Conservation (phyloP, 2,113 vertebrate genomes). For the Mesoclemmys tuberculata region DNA sequence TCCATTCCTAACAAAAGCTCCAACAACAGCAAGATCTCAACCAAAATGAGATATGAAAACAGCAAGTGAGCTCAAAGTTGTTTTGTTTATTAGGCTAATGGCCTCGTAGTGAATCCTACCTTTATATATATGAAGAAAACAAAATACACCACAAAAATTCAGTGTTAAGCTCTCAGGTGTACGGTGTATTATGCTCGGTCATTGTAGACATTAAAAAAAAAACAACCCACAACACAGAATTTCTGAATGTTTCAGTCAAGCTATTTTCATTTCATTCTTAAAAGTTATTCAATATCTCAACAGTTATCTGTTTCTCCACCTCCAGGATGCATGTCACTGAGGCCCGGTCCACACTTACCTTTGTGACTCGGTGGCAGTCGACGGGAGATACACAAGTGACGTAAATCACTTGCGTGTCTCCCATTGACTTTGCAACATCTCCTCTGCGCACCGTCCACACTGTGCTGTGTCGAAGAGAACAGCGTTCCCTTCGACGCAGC, state of each 20-base stretch:
- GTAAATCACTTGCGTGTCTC: too few species aligned
- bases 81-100: neutral
- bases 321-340: neutral
- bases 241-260: neutral
- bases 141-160: neutral
- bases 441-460: too few species aligned
- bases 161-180: neutral
- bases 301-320: neutral
- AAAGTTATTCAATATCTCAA: neutral
- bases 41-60: neutral
- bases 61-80: neutral
- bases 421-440: too few species aligned
- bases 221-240: neutral
- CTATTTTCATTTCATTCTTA: neutral
- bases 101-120: neutral
- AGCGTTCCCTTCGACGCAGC: too few species aligned
- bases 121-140: neutral
- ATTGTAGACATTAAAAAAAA: neutral
- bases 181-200: neutral
- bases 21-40: neutral
- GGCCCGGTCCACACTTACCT: too few species aligned
- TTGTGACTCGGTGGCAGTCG: too few species aligned
- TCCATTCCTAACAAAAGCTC: neutral
- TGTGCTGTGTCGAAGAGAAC: too few species aligned
- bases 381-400: too few species aligned